phyloP scores from a whole-genome alignment of 2,797 vertebrate genomes.

The Australoheros facetus region DNA sequence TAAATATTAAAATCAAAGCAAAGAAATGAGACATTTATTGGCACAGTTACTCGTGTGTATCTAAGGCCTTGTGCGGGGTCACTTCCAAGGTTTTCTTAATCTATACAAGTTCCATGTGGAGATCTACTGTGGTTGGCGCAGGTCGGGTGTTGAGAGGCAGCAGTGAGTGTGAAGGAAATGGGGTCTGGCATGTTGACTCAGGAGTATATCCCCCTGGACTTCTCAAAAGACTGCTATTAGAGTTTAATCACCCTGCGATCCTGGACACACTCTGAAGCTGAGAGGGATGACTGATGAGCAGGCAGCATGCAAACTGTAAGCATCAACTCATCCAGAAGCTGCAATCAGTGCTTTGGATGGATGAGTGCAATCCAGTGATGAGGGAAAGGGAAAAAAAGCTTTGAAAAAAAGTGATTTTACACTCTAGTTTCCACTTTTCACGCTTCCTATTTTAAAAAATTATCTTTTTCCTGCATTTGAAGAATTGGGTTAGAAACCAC shows the following conservation, averaged over 20 bases:
- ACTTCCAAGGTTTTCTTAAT: constrained; percentile 61
- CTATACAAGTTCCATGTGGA: constrained; percentile 65
- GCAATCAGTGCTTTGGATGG: constrained; percentile 53
- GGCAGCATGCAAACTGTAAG: constrained; percentile 33
- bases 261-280: constrained; percentile 55
- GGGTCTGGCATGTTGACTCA: constrained; percentile 83
- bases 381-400: constrained; percentile 19
- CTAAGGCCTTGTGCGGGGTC: constrained; percentile 58
- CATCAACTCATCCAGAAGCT: constrained; percentile 53
- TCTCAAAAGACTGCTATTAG: constrained; percentile 76
- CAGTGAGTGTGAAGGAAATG: constrained; percentile 80
- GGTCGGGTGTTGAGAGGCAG: constrained; percentile 73
- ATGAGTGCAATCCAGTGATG: constrained; percentile 48
- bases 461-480: constrained; percentile 7
- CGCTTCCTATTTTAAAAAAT: constrained; percentile 16
- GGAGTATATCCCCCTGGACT: constrained; percentile 78
- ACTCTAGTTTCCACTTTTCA: constrained; percentile 36
- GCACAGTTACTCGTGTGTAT: constrained; percentile 34
- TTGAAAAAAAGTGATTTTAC: constrained; percentile 2
- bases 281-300: constrained; percentile 60
- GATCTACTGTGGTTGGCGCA: constrained; percentile 53
- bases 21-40: constrained; percentile 29
- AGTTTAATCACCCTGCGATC: constrained; percentile 74
- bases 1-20: background rate
- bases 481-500: constrained; percentile 25